Percentiles rank a stretch among this genome's conserved stretches.
Evolutionary conservation across 2,113 vertebrate genomes (phyloP).

Genomic region (Bubalus kerabau): DNA sequence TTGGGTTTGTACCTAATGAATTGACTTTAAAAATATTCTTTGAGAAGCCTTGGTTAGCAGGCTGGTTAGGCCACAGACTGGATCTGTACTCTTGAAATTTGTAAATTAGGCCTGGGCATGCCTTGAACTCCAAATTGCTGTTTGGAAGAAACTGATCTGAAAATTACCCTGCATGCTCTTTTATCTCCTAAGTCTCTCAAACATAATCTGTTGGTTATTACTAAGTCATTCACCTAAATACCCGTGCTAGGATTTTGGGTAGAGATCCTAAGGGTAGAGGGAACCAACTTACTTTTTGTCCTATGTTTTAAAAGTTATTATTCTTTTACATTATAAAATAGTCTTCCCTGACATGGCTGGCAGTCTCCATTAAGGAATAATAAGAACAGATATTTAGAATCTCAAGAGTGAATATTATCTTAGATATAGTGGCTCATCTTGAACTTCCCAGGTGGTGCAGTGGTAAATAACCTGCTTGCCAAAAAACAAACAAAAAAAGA

Average conservation of each 20-base stretch:
- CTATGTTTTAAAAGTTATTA: not conserved
- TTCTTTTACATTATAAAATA: not conserved
- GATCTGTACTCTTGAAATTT: not conserved
- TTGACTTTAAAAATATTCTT: conserved; percentile 25
- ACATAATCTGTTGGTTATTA: not conserved
- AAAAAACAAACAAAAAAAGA: not conserved
- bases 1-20: conserved; percentile 25
- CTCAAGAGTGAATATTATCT: not conserved
- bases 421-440: not conserved
- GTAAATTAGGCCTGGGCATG: not conserved
- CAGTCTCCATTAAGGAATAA: not conserved
- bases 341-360: not conserved
- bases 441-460: not conserved
- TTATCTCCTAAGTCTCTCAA: not conserved
- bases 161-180: not conserved
- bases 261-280: not conserved
- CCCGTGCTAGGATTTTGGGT: not conserved
- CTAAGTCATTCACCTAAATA: not conserved
- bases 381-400: not conserved
- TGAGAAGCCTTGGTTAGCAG: not conserved
- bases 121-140: not conserved
- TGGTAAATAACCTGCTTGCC: not conserved
- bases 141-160: conserved; percentile 11
- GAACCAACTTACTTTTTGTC: not conserved
- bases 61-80: not conserved